These are phyloP conservation scores for Elaphurus davidianus DNA, from an alignment of 2,113 vertebrate genomes.

Conservation along the genomic window DNA sequence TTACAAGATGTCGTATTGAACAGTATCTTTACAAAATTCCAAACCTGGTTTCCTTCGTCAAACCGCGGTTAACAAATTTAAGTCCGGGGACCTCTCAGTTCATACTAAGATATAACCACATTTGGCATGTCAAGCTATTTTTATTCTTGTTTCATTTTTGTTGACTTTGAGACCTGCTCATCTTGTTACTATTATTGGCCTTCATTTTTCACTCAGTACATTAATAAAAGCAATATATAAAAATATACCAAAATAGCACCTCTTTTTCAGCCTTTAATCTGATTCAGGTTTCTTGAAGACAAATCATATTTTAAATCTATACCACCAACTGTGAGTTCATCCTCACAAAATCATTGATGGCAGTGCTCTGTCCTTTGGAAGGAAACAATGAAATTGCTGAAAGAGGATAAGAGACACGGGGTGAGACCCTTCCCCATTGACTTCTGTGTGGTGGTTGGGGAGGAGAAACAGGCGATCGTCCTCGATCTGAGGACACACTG, in stretches of 20 bases:
- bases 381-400: too few relatives aligned
- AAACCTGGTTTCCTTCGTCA: neutral
- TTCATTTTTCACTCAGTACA: neutral
- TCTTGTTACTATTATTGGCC: neutral
- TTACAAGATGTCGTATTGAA: neutral
- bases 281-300: neutral
- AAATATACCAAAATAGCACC: neutral
- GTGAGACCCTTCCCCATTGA: neutral
- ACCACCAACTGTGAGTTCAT: neutral
- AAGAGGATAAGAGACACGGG: neutral
- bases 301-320: neutral
- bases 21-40: neutral
- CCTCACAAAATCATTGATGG: neutral
- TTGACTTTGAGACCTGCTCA: neutral
- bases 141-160: neutral
- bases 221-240: neutral
- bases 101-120: neutral
- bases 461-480: neutral
- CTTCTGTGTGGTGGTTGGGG: neutral
- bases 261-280: neutral
- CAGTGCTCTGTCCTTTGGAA: neutral
- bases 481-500: neutral
- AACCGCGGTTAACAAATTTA: neutral
- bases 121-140: neutral
- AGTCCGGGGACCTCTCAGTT: neutral